phyloP scores from a whole-genome alignment of 2,888 invertebrate genomes.

The Trissoscelio sp. region DNA sequence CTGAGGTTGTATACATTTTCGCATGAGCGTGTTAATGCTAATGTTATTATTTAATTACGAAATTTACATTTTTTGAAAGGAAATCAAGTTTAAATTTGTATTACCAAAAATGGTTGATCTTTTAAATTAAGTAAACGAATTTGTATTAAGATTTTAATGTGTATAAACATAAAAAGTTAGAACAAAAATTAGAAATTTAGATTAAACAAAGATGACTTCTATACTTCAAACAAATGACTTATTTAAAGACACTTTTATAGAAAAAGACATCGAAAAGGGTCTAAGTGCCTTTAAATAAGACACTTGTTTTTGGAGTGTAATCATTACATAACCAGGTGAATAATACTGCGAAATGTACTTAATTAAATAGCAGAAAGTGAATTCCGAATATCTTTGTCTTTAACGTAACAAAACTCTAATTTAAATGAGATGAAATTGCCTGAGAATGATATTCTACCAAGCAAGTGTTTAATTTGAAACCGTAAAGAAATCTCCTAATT shows the following conservation, averaged over 20 bases:
- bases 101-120: too few relatives aligned
- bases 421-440: conserved; percentile 14
- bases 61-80: background rate
- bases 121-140: too few relatives aligned
- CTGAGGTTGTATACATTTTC: background rate
- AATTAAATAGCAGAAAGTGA: background rate
- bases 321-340: background rate
- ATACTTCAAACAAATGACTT: too few relatives aligned
- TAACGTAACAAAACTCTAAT: conserved; percentile 3
- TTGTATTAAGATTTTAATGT: too few relatives aligned
- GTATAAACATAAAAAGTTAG: too few relatives aligned
- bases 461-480: conserved; percentile 3
- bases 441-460: background rate
- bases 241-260: too few relatives aligned
- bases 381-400: conserved; percentile 1
- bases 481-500: background rate
- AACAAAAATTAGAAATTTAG: too few relatives aligned
- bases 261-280: too few relatives aligned
- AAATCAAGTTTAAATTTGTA: too few relatives aligned
- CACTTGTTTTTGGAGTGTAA: too few relatives aligned
- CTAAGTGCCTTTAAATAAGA: too few relatives aligned
- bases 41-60: background rate
- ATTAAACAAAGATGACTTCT: too few relatives aligned
- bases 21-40: background rate
- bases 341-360: background rate